Base-by-base conservation (phyloP, 1,140 invertebrate genomes). In the Conus betulinus region DNA sequence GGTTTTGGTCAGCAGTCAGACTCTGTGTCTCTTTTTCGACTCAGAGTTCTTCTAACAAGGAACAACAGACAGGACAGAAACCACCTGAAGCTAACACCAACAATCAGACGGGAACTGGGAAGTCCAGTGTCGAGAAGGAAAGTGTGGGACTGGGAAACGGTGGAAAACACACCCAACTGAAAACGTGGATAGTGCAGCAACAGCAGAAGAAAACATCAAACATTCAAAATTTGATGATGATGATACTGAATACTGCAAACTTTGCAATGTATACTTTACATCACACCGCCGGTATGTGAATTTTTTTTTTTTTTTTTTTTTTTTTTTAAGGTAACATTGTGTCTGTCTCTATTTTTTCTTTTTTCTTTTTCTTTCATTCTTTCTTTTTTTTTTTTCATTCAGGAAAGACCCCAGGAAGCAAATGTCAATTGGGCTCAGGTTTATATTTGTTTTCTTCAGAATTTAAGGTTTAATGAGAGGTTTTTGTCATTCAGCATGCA, bases 191-290 rank as follows among this genome's bases (percentile, higher is more conserved):
- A 17, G 13, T 76, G 71, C 71, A 23, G 71, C 71, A 76, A 23
- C 71, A 39, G 39, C 0, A 27, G 10, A 10, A 10, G 39, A 27
- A 25, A 5, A 6, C 11, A 15, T 11, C 76, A 78, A 51, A 15
- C 27, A 20, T 20, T 20, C 67, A n/a, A 7, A 78, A 11, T 78
- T 78, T 78, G 76, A 7, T 27, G 76, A 78, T 78, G 76, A 78
- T 13, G 76, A 78, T 25, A 78, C 76, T 13, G 76, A 78, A 13
- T 78, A 78, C 27, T 78, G 76, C 76, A 78, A 78, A 51, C 76
- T 78, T n/a, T 78, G 76, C 76, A 78, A 78, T 51, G 39, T 78
- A 4, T 78, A 78, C 27, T 78, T 78, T 51, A 78, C 76, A 51
- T 78, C 76, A 78, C n/a, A n/a, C 10, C 25, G 39, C 76, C 76